Evolutionary conservation across 2,797 vertebrate genomes (phyloP).

Genomic region (Paramormyrops hopkinsi): DNA sequence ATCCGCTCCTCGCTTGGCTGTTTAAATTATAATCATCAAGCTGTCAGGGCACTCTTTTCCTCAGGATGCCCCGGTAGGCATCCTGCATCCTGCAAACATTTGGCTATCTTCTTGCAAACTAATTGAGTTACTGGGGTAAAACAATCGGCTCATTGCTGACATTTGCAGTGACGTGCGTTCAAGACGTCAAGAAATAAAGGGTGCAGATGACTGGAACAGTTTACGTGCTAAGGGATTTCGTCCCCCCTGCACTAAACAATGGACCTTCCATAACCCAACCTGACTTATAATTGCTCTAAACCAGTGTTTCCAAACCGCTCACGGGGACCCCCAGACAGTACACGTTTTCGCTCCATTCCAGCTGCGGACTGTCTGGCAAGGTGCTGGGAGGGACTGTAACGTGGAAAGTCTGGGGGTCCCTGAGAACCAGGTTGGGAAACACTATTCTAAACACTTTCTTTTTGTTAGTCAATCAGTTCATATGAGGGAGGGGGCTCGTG

Average conservation of each 20-base stretch:
- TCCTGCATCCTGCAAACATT: background rate
- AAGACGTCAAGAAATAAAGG: background rate
- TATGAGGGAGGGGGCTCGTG: background rate
- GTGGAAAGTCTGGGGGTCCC: background rate
- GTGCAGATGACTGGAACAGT: background rate
- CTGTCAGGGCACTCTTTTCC: background rate
- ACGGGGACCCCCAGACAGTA: background rate
- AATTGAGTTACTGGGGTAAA: background rate
- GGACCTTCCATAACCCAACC: background rate
- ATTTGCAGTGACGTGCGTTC: background rate
- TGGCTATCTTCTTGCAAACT: background rate
- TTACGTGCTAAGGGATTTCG: background rate
- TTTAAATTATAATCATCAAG: slow-evolving; percentile 2
- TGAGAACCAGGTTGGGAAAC: background rate
- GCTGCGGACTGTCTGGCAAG: background rate
- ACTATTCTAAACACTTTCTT: background rate
- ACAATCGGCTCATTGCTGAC: background rate
- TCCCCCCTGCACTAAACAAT: background rate
- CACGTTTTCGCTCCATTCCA: background rate
- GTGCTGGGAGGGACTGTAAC: background rate
- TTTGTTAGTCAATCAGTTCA: background rate
- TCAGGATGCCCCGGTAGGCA: background rate
- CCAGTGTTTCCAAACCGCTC: background rate
- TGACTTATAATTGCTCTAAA: background rate
- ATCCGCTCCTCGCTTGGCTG: background rate